Evolutionary conservation across 2,888 invertebrate genomes (phyloP), one percentile per base, ranked within the genome.

Genomic region (Drosophila koepferae): DNA sequence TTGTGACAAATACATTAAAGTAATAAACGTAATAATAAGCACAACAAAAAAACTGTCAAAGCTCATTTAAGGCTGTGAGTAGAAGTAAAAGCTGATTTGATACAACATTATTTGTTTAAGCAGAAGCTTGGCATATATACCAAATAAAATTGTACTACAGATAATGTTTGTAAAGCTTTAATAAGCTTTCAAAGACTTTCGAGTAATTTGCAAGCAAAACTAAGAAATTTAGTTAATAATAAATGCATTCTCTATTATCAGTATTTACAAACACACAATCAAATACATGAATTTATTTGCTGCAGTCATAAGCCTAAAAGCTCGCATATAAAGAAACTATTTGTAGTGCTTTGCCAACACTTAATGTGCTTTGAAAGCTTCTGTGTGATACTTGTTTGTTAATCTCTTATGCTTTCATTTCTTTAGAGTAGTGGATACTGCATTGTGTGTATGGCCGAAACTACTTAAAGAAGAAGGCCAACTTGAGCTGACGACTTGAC

Each of bases 391-490:
- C 2, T 0, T 23, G 18, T 46, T 46, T 23, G 20, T 46, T 3
- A 16, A 12, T 6, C 5, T 28, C 12, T 6, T 18, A 0, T 31
- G 5, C 2, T 16, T 14, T 12, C 2, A 8, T 55, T 12, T 3
- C 4, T 8, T 16, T 3, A 10, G 7, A 23, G 54, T 46, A 73
- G 74, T 18, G 74, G 38, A 74, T 61, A 23, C 12, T 0, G 16
- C 1, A 16, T 28, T 20, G 49, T 9, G 23, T 41, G 3, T 10
- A 43, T 59, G n/a, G 54, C 62, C 41, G 34, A 28, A 20, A 18
- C 36, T 9, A 12, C 5, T 43, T 9, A n/a, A 51, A 53, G 54
- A 43, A 79, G 55, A 84, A 83, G 86, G 81, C 84, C 81, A 78
- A 69, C 58, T 61, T 54, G 62, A 64, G 73, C 55, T 49, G 44